Evolutionary conservation across 2,797 vertebrate genomes (phyloP).

Genomic region (Sciurus carolinensis): DNA sequence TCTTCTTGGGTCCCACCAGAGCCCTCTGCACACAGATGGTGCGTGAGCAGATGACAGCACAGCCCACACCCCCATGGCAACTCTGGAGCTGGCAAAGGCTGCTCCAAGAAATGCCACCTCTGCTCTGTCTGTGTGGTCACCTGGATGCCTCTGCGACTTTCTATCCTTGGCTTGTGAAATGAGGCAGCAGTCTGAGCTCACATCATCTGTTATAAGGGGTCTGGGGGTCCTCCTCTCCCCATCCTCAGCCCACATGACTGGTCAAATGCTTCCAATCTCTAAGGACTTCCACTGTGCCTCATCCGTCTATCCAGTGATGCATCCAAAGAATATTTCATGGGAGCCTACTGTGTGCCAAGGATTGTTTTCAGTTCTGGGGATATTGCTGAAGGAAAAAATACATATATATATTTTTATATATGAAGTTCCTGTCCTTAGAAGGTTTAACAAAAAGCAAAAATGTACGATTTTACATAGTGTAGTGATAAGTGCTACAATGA

Average conservation of each 20-base stretch:
- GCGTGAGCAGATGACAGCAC: accelerated
- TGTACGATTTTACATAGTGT: too few relatives aligned
- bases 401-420: too few relatives aligned
- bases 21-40: not conserved
- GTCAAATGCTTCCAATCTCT: not conserved
- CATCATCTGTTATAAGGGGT: accelerated
- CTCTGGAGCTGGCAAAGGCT: not conserved
- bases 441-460: not conserved
- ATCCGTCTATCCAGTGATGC: not conserved
- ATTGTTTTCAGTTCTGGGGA: not conserved
- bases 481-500: not conserved
- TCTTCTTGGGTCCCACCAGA: not conserved
- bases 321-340: not conserved
- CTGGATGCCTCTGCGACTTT: not conserved
- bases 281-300: not conserved
- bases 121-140: not conserved
- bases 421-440: not conserved
- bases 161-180: not conserved
- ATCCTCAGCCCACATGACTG: too few relatives aligned
- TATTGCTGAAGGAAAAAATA: not conserved
- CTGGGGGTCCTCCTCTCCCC: accelerated
- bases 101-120: not conserved
- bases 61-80: accelerated
- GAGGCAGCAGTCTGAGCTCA: not conserved
- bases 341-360: not conserved